Evolutionary conservation across 2,113 vertebrate species (phyloP).

Genomic region (Cyanistes caeruleus): DNA sequence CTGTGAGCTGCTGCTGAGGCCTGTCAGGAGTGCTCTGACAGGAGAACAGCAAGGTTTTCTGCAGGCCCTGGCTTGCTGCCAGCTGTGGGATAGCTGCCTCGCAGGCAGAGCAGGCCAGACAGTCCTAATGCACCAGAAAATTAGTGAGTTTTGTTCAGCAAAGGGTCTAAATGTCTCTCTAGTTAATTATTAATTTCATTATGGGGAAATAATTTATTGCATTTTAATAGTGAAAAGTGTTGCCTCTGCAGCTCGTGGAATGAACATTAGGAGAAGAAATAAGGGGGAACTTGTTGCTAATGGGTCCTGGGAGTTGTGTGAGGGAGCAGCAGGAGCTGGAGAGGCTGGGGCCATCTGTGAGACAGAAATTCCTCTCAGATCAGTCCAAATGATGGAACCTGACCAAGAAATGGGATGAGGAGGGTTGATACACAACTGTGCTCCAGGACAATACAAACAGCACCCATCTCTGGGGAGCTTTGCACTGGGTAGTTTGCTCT

Average conservation of each 20-base stretch:
- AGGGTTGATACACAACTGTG: neutral
- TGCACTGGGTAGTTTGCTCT: neutral
- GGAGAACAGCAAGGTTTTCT: neutral
- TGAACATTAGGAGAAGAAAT: neutral
- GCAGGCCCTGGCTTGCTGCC: neutral
- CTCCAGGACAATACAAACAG: neutral
- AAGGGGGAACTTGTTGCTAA: neutral
- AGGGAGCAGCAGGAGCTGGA: neutral
- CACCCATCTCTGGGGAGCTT: neutral
- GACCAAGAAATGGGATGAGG: neutral
- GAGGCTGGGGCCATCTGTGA: neutral
- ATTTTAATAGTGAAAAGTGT: neutral
- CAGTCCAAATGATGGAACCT: neutral
- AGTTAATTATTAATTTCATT: constrained; percentile 43
- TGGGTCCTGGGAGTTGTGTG: neutral
- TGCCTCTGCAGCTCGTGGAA: neutral
- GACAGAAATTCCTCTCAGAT: neutral
- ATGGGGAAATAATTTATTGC: constrained; percentile 2
- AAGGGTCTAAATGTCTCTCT: neutral
- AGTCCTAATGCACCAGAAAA: constrained; percentile 12
- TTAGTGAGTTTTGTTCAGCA: neutral
- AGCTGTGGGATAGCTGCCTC: neutral
- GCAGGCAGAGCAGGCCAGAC: neutral
- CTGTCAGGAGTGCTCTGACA: neutral
- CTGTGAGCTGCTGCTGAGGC: neutral